A percentile compares a stretch with the other conserved stretches of the same genome.
Evolutionary conservation across 2,797 vertebrate genomes (phyloP).

Genomic region (Rallus crepitans): DNA sequence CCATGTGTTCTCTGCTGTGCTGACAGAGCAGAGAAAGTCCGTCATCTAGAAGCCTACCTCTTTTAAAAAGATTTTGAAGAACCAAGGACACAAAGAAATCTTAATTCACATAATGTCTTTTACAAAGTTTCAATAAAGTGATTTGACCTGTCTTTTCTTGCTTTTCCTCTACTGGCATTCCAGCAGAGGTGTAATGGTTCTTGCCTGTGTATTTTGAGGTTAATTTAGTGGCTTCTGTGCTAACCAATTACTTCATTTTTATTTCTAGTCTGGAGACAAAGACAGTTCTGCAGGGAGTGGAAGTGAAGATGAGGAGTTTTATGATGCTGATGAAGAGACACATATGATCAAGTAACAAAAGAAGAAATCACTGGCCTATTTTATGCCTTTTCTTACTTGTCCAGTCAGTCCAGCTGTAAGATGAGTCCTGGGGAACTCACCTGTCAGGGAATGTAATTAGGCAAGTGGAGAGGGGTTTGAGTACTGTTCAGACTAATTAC

Average conservation of each 20-base stretch:
- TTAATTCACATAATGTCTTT: background rate
- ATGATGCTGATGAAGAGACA: constrained; percentile 79
- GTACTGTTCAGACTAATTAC: background rate
- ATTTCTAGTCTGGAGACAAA: constrained; percentile 66
- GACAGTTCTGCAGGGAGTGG: constrained; percentile 61
- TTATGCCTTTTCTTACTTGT: constrained; percentile 9
- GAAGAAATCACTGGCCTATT: background rate
- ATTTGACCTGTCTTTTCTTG: background rate
- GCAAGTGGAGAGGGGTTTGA: background rate
- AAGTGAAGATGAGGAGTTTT: constrained; percentile 82
- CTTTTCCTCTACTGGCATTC: background rate
- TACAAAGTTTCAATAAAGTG: background rate
- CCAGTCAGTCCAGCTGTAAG: background rate
- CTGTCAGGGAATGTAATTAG: background rate
- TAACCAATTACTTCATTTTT: background rate
- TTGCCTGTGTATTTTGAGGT: background rate
- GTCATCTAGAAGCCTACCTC: background rate
- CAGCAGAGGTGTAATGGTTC: background rate
- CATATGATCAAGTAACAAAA: constrained; percentile 79
- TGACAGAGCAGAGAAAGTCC: background rate
- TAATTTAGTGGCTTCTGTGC: background rate
- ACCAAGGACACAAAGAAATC: background rate
- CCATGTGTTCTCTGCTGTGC: background rate
- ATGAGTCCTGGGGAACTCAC: background rate
- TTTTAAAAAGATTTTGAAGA: background rate